Evolutionary conservation across 2,797 vertebrate species (phyloP), one percentile per base, ranked within the genome.

Genomic region (Jordanella pulchra): DNA sequence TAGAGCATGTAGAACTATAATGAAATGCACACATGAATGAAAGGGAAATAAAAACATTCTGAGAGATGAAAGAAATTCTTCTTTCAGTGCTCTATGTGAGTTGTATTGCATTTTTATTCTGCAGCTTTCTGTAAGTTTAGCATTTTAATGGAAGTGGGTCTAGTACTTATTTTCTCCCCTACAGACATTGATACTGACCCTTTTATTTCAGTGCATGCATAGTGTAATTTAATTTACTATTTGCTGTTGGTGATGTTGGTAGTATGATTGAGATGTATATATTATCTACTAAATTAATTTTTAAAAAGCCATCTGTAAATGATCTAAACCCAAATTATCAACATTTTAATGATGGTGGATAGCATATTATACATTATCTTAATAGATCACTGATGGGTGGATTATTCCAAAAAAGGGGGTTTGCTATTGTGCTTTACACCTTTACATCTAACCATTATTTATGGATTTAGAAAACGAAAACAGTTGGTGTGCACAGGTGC

Each of bases 11-110:
- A 72, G 68, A 76, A 58, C 45, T 79, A 65, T 73, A 76, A 81
- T 70, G 64, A 77, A 83, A 83, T 70, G 68, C 66, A 78, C 64
- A 72, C 51, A 78, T 54, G 76, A 70, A 79, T 73, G 80, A 73
- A 65, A 54, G 65, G 69, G 71, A 78, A 83, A 82, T 51, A 42
- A 67, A 84, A 85, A 71, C 69, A 67, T 15, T 35, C 48, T 64
- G 25, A 2, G 48, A 67, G 60, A 14, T 67, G 47, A 80, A 71
- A 75, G 67, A 28, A 28, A 7, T 54, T 69, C 47, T n/a, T 64
- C 61, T 53, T 28, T 71, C 25, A 61, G 21, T 63, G 45, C 73
- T 21, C 60, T 23, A 14, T 48, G n/a, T 63, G 70, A 75, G 18
- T 47, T 4, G 25, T 53, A 56, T 21, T n/a, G 45, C 53, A 51